Conservation (phyloP, 2,113 vertebrate genomes). For the Sinocyclocheilus grahami region DNA sequence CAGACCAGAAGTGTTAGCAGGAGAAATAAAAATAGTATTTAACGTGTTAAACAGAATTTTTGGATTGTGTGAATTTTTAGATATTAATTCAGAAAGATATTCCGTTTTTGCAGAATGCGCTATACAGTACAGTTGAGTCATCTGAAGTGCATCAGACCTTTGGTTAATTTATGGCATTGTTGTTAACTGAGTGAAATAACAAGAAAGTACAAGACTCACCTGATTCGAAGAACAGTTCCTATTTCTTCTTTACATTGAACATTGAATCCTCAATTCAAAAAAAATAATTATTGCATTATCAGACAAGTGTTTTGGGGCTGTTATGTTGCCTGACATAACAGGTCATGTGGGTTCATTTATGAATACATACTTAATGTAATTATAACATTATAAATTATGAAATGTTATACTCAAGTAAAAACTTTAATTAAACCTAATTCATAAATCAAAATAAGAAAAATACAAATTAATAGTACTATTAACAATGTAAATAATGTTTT, state of each 20-base stretch:
- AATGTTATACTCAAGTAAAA: neutral
- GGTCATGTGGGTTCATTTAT: neutral
- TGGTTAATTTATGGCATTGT: neutral
- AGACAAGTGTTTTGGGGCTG: neutral
- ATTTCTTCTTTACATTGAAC: neutral
- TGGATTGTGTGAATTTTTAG: too few species aligned
- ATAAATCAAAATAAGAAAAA: neutral
- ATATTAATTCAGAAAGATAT: too few species aligned
- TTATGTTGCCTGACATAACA: neutral
- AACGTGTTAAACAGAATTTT: too few species aligned
- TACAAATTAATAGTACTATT: too few species aligned
- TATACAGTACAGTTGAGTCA: neutral
- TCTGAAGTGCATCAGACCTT: neutral
- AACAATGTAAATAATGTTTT: too few species aligned
- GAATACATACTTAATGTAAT: neutral
- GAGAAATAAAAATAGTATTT: too few species aligned
- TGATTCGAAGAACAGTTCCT: neutral
- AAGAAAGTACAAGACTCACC: slow-evolving; percentile 1
- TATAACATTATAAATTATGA: neutral
- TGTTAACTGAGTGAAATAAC: neutral
- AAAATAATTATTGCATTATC: neutral
- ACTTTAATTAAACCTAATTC: neutral
- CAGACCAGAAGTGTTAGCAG: too few species aligned
- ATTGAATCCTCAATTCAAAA: neutral
- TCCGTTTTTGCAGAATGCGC: too few species aligned